Conservation (phyloP, 2,113 vertebrate species). For the Zapus hudsonius region DNA sequence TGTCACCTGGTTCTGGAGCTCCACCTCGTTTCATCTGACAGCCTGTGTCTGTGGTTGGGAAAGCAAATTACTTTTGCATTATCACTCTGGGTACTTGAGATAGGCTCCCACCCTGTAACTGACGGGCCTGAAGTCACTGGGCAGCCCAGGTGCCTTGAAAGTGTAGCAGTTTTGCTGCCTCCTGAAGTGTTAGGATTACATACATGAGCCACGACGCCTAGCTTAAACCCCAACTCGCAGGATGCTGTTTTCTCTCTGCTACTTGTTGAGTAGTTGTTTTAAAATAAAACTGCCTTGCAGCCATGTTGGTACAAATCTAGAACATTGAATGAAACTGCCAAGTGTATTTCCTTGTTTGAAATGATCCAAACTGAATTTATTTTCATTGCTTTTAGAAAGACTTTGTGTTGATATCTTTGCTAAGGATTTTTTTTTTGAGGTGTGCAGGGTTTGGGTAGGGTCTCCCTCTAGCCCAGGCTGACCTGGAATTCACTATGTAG, state of each 20-base stretch:
- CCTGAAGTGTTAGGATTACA: background rate
- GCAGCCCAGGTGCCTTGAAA: background rate
- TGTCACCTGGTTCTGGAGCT: no score
- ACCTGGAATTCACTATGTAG: no score
- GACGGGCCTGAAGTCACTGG: no score
- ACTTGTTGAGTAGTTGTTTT: background rate
- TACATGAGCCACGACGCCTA: background rate
- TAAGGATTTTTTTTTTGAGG: no score
- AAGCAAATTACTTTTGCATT: background rate
- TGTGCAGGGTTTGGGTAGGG: no score
- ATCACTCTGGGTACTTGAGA: background rate
- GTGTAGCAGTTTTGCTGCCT: background rate
- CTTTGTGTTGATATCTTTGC: no score
- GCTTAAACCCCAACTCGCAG: background rate
- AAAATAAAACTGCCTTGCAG: background rate
- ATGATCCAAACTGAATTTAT: conserved; percentile 7
- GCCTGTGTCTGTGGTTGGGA: background rate
- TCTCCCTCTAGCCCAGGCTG: no score
- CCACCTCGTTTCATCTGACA: background rate
- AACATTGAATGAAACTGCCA: background rate
- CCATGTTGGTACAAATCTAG: background rate
- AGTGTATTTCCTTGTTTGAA: background rate
- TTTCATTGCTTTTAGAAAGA: conserved; percentile 56
- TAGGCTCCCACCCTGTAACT: background rate
- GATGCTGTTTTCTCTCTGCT: background rate